Percentiles rank a stretch among this genome's conserved stretches.
These are phyloP conservation scores for Sphaerophoria taeniata DNA, from an alignment of 2,888 invertebrate species.

Conservation along the genomic window DNA sequence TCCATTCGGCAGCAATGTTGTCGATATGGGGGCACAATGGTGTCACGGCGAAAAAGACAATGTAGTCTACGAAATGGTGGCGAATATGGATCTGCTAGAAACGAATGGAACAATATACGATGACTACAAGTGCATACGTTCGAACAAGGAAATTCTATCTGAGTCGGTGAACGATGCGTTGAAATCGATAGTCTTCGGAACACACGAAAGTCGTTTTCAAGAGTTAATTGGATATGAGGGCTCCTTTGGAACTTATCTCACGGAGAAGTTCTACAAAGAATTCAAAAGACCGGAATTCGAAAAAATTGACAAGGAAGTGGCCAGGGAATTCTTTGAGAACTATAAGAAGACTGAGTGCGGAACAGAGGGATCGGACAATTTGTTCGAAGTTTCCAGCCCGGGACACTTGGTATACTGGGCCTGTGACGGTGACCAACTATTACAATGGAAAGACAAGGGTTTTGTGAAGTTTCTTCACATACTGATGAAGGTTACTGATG, in stretches of 20 bases:
- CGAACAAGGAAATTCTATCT: slow-evolving; percentile 81
- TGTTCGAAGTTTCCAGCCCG: slow-evolving; percentile 87
- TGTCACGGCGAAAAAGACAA: slow-evolving; percentile 86
- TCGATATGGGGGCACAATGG: slow-evolving; percentile 92
- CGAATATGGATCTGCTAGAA: slow-evolving; percentile 77
- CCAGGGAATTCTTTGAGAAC: slow-evolving; percentile 85
- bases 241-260: slow-evolving; percentile 80
- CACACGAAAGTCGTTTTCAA: slow-evolving; percentile 79
- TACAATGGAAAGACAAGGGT: slow-evolving; percentile 90
- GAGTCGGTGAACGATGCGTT: slow-evolving; percentile 79
- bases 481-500: slow-evolving; percentile 83
- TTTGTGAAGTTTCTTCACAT: slow-evolving; percentile 87
- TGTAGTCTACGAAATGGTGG: slow-evolving; percentile 85
- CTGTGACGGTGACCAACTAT: slow-evolving; percentile 88
- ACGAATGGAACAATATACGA: slow-evolving; percentile 78
- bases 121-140: slow-evolving; percentile 79
- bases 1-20: slow-evolving; percentile 84
- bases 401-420: slow-evolving; percentile 86
- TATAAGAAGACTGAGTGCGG: slow-evolving; percentile 84
- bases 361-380: slow-evolving; percentile 85
- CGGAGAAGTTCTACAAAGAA: slow-evolving; percentile 77
- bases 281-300: slow-evolving; percentile 75
- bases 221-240: slow-evolving; percentile 79
- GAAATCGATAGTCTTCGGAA: slow-evolving; percentile 81
- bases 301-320: slow-evolving; percentile 81